These are phyloP conservation scores for Tragelaphus buxtoni DNA, from an alignment of 2,113 vertebrate genomes.

Conservation along the genomic window DNA sequence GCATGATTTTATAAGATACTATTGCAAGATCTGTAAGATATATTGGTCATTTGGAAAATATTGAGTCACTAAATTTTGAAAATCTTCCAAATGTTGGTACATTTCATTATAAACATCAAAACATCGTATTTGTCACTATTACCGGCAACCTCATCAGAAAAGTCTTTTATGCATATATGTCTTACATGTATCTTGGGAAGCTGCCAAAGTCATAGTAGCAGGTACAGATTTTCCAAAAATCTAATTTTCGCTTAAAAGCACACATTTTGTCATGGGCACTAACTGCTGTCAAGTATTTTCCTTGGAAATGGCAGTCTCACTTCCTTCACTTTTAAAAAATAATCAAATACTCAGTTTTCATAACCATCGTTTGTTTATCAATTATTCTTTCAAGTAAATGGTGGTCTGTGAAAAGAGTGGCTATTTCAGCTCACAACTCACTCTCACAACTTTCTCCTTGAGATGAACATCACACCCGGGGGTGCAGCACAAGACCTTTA, in stretches of 20 bases:
- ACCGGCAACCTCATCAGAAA: too few species aligned
- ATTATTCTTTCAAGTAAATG: background rate
- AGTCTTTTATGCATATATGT: too few species aligned
- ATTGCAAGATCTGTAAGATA: background rate
- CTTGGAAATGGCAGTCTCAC: background rate
- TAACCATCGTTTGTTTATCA: background rate
- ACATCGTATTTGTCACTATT: too few species aligned
- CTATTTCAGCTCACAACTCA: background rate
- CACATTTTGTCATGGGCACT: background rate
- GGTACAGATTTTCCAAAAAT: background rate
- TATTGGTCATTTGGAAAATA: constrained; percentile 5
- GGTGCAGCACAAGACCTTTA: background rate
- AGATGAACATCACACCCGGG: background rate
- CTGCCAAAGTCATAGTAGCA: background rate
- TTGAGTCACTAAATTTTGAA: background rate
- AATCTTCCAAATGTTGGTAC: too few species aligned
- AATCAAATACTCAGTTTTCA: background rate
- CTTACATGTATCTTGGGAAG: too few species aligned
- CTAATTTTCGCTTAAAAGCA: background rate
- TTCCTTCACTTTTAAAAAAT: constrained; percentile 22
- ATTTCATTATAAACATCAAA: too few species aligned
- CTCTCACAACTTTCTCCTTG: background rate
- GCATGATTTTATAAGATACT: background rate
- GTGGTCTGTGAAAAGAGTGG: background rate
- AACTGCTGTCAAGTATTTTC: background rate